Base-by-base conservation (phyloP, 2,888 invertebrate genomes). In the Lochmaea capreae region DNA sequence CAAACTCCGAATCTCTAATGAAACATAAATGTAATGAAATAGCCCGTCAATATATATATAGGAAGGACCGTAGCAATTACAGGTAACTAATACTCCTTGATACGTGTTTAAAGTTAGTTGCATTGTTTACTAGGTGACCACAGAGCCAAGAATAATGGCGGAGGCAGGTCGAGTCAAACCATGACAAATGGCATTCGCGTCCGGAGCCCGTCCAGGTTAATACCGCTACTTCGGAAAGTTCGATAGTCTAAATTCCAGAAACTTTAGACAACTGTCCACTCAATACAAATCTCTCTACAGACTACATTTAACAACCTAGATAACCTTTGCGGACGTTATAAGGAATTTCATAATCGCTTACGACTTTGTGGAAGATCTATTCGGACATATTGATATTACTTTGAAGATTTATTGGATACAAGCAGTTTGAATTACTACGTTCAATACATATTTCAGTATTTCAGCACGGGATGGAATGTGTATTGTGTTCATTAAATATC, bases 101-200 rank as follows among this genome's bases (percentile, higher is more conserved):
- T 86, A 85, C 86, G 84, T 83, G 83, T 83, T 87, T 86, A 86
- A 86, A 86, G 86, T 86, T 86, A 82, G 85, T 83, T 85, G 86
- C 86, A 87, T 87, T 87, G 87, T 87, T 87, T 86, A 84, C 86
- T 84, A 85, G 84, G 85, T 80, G 84, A 85, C 87, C 87, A 81
- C 87, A 86, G 82, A 83, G 81, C 83, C 84, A 86, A 86, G 86
- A 86, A 84, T 86, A 86, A 87, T 86, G 86, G 85, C 76, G 79
- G 77, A 73, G 81, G 81, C 82, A 82, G 84, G 84, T 85, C 84
- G 83, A 86, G 85, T 86, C 87, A 85, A 86, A 86, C 86, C 86
- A 86, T 87, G 86, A 87, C 86, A 86, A 86, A 87, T 87, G 86
- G 86, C 85, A 86, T 86, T 84, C 84, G 84, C 84, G 83, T 85